Evolutionary conservation across 2,797 vertebrate species (phyloP).

Genomic region (Gymnoscopelus braueri): DNA sequence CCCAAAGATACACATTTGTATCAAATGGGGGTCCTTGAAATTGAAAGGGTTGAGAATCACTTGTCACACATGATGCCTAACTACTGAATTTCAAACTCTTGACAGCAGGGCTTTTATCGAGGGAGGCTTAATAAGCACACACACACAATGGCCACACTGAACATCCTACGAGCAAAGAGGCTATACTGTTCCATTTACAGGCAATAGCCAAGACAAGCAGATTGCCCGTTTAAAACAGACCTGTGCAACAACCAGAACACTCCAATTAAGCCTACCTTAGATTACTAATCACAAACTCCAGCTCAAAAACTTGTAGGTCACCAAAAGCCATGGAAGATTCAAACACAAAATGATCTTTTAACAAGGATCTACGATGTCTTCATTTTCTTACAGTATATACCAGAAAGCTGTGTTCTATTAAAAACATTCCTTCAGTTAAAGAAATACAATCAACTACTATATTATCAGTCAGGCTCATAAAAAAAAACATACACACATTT

Average conservation of each 20-base stretch:
- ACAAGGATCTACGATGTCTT: too few relatives aligned
- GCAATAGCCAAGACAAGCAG: constrained; percentile 6
- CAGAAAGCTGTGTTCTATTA: too few relatives aligned
- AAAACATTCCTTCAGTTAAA: constrained; percentile 8
- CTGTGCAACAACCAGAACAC: neutral
- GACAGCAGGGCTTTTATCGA: neutral
- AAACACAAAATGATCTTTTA: too few relatives aligned
- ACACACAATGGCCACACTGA: neutral
- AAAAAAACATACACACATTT: neutral
- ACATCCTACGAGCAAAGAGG: constrained; percentile 5
- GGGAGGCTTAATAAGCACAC: neutral
- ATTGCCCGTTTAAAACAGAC: neutral
- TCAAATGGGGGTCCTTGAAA: too few relatives aligned
- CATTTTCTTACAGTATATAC: too few relatives aligned
- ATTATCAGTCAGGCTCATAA: constrained; percentile 45
- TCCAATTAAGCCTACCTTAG: constrained; percentile 5
- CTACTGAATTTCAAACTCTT: too few relatives aligned
- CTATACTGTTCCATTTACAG: neutral
- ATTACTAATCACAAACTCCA: neutral
- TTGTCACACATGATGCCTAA: too few relatives aligned
- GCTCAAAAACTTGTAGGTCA: neutral
- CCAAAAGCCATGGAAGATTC: too few relatives aligned
- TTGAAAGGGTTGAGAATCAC: too few relatives aligned
- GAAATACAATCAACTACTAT: constrained; percentile 59
- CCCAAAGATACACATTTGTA: too few relatives aligned